Evolutionary conservation across 2,113 vertebrate genomes (phyloP).

Genomic region (Excalfactoria chinensis): DNA sequence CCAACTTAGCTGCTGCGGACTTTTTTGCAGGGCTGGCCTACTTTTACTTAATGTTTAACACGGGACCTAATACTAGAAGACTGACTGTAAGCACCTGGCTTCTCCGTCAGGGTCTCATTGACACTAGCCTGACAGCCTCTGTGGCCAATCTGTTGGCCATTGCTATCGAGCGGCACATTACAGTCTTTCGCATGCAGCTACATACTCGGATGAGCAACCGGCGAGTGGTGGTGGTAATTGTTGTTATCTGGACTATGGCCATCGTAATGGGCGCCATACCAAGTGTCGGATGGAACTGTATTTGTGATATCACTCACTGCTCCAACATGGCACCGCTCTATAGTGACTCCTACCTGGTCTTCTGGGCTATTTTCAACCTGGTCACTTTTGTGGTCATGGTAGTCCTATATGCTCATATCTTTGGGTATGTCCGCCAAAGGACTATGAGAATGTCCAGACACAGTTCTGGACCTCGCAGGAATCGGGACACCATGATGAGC

Average conservation of each 20-base stretch:
- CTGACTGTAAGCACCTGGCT: conserved; percentile 97
- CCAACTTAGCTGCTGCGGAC: conserved; percentile 97
- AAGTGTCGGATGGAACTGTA: conserved; percentile 98
- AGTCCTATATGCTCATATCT: conserved; percentile 97
- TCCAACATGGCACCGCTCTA: conserved; percentile 99
- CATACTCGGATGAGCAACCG: conserved; percentile 99
- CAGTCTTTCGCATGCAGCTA: conserved; percentile 98
- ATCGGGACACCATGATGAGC: conserved; percentile 99
- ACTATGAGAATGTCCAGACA: conserved; percentile 99
- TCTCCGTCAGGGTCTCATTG: conserved; percentile 96
- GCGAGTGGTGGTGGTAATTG: conserved; percentile 95
- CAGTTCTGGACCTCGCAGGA: conserved; percentile 94
- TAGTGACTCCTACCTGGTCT: conserved; percentile 97
- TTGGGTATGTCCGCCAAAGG: conserved; percentile 97
- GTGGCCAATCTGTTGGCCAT: conserved; percentile 97
- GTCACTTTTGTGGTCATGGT: conserved; percentile 99
- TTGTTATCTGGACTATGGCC: conserved; percentile 99
- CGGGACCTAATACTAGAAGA: conserved; percentile 95
- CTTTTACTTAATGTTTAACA: conserved; percentile 99
- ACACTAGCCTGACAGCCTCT: conserved; percentile 96
- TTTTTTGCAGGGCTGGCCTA: conserved; percentile 99
- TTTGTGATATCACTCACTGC: conserved; percentile 90
- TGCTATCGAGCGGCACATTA: conserved; percentile 97
- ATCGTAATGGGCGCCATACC: conserved; percentile 98
- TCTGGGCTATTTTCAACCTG: conserved; percentile 98